Conservation (phyloP, 2,797 vertebrate species). For the Rhinichthys osculus region DNA sequence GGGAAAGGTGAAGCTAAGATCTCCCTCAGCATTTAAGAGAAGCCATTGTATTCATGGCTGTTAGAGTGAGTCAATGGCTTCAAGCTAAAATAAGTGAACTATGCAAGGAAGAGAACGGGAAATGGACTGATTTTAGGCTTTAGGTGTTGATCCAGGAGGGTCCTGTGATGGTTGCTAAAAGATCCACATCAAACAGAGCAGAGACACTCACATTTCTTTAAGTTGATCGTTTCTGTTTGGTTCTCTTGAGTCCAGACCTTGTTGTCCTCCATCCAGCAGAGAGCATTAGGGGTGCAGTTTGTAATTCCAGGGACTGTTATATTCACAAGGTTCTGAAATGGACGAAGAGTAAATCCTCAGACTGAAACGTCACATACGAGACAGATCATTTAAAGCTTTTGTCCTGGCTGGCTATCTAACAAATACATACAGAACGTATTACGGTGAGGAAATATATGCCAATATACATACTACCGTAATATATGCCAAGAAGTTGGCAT, state of each 20-base stretch:
- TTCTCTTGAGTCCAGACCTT: conserved; percentile 80
- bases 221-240: conserved; percentile 70
- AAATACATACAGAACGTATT: background rate
- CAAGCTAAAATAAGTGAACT: conserved; percentile 29
- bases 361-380: background rate
- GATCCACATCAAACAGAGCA: background rate
- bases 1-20: conserved; percentile 60
- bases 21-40: conserved; percentile 71
- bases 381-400: background rate
- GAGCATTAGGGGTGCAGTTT: conserved; percentile 74
- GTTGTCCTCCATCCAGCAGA: conserved; percentile 82
- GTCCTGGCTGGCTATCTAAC: background rate
- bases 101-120: background rate
- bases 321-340: conserved; percentile 78
- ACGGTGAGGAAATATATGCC: background rate
- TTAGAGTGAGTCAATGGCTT: conserved; percentile 57
- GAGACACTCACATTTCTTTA: conserved; percentile 84
- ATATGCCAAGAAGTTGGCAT: background rate
- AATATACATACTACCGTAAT: no score
- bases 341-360: background rate
- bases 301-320: conserved; percentile 72
- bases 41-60: conserved; percentile 70
- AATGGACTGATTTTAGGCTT: conserved; percentile 22
- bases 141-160: background rate
- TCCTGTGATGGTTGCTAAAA: background rate